phyloP scores from a whole-genome alignment of 2,113 vertebrate genomes.

The Sitta europaea region DNA sequence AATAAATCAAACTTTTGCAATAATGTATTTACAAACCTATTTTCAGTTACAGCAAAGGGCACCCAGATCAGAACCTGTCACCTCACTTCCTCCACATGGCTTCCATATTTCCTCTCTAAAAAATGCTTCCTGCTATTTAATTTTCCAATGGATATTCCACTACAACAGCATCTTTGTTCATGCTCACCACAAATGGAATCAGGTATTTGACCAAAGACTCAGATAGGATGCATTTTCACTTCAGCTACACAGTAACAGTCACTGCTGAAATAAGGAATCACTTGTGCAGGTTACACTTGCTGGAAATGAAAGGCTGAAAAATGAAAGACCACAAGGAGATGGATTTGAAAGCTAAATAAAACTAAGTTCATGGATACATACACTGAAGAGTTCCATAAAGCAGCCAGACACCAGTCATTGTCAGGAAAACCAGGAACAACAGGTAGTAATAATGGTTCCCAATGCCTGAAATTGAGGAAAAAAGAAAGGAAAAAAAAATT shows the following conservation, averaged over 20 bases:
- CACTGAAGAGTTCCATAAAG: conserved; percentile 81
- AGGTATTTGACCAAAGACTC: not conserved
- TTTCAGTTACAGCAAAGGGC: not conserved
- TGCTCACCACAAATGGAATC: not conserved
- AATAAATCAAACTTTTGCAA: not conserved
- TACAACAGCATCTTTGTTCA: not conserved
- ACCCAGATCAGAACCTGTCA: not conserved
- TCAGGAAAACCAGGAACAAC: conserved; percentile 80
- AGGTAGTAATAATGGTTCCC: conserved; percentile 91
- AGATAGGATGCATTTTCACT: not conserved
- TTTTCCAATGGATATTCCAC: not conserved
- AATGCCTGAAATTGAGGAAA: conserved; percentile 71
- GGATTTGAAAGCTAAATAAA: not conserved
- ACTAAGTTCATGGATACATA: conserved; percentile 75
- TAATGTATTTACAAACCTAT: not conserved
- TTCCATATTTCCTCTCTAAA: not conserved
- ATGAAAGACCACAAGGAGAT: not conserved
- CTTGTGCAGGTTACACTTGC: not conserved
- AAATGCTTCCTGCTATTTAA: not conserved
- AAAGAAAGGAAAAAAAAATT: not conserved
- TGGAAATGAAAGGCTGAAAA: not conserved
- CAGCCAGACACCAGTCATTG: conserved; percentile 77
- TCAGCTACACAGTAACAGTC: not conserved
- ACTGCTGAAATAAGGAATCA: not conserved
- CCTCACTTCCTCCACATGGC: not conserved